Evolutionary conservation across 2,797 vertebrate species (phyloP), one percentile per base, ranked within the genome.

Genomic region (Mallotus villosus): DNA sequence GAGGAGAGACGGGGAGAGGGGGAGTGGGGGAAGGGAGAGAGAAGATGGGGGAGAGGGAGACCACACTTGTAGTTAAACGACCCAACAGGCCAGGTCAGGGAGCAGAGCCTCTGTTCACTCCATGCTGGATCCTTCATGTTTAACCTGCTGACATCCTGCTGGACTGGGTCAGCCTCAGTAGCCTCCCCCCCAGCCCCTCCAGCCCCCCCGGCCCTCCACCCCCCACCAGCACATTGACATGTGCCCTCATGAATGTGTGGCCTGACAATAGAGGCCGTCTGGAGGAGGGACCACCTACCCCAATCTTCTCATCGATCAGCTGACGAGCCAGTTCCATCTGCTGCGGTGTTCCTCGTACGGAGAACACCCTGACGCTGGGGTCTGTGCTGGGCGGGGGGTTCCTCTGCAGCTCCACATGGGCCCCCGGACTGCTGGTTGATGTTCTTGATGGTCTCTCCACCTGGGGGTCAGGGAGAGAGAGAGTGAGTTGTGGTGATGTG

Each of bases 241-340:
- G 88, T 87, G 87, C 49, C 65, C 87, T 92, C 90, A 92, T 91
- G 91, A 92, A 91, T 90, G 90, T 88, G 75, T 71, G 74, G 19
- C 69, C 78, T 78, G 79, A 91, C 90, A 91, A 92, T 84, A 71
- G 85, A 14, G 21, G 22, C 34, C n/a, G 61, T 6, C 24, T 16
- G 60, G 6, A 74, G 14, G 32, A 63, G 3, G 21, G 89, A 89
- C 89, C 87, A 87, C 91, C 74, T 91, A 99, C 98, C 87, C 97
- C 97, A 81, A 99, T 96, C 93, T 96, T 98, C 94, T 99, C 97
- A 78, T 99, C 97, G 82, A 99, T 99, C 93, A 99, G 95, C 86
- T 98, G 97, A 55, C 97, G 92, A 41, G 98, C 97, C 69, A 96
- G 94, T 69, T 98, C 97, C 64, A 99, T 94, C 91, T 99, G 97